Conservation (phyloP, 2,113 vertebrate species). For the Merops nubicus region DNA sequence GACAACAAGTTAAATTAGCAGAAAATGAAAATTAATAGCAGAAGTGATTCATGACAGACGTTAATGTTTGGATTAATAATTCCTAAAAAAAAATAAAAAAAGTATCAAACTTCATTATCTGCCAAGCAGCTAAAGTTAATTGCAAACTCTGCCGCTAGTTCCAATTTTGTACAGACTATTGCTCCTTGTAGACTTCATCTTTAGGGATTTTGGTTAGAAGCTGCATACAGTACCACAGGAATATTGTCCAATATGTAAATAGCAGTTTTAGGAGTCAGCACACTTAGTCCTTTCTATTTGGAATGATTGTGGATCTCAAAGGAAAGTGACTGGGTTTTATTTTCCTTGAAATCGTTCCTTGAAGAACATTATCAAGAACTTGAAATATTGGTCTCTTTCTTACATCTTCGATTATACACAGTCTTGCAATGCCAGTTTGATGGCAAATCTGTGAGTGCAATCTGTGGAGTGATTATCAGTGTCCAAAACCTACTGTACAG, state of each 20-base stretch:
- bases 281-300: background rate
- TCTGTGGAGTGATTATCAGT: background rate
- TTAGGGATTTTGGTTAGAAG: background rate
- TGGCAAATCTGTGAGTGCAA: background rate
- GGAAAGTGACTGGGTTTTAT: background rate
- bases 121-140: background rate
- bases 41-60: background rate
- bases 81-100: constrained; percentile 10
- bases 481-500: background rate
- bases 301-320: background rate
- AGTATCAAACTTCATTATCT: constrained; percentile 30
- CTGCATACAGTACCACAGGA: background rate
- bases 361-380: background rate
- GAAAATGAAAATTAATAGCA: constrained; percentile 48
- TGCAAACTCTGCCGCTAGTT: background rate
- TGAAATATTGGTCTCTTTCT: background rate
- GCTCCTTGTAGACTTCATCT: background rate
- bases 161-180: background rate
- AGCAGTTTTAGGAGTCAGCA: background rate
- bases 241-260: background rate
- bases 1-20: constrained; percentile 50
- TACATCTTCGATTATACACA: background rate
- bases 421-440: background rate
- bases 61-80: constrained; percentile 50
- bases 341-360: background rate